A percentile compares a stretch with the other conserved stretches of the same genome.
Evolutionary conservation across 2,797 vertebrate genomes (phyloP).

Genomic region (Scyliorhinus canicula): DNA sequence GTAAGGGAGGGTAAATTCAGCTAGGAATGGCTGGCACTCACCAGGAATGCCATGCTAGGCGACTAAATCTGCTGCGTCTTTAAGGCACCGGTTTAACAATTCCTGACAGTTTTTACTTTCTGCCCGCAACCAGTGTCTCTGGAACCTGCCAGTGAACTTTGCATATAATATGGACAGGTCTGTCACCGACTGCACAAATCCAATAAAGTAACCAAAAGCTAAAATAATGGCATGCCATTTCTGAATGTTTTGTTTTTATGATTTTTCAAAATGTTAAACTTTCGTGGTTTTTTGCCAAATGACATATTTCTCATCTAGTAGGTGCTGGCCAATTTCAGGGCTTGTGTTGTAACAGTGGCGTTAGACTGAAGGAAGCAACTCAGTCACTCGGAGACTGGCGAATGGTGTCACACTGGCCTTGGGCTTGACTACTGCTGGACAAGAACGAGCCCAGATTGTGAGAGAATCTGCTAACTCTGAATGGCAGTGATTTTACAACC

Average conservation of each 20-base stretch:
- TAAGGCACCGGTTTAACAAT: neutral
- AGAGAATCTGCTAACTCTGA: neutral
- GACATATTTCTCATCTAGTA: neutral
- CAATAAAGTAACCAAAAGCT: neutral
- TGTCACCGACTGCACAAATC: neutral
- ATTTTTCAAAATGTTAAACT: neutral
- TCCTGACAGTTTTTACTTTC: neutral
- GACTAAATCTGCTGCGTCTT: neutral
- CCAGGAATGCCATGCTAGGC: neutral
- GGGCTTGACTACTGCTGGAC: neutral
- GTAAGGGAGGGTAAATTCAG: neutral
- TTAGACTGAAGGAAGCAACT: neutral
- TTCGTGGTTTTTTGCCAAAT: neutral
- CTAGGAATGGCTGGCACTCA: neutral
- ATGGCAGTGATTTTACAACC: neutral
- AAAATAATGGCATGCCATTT: neutral
- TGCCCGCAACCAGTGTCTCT: neutral
- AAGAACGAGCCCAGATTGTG: neutral
- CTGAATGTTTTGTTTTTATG: neutral
- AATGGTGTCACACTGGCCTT: neutral
- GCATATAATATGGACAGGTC: neutral
- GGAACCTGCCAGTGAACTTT: neutral
- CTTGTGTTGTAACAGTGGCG: too few relatives aligned
- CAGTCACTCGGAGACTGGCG: neutral
- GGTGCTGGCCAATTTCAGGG: neutral